phyloP scores from a whole-genome alignment of 1,140 invertebrate genomes.

The Aphis gossypii region DNA sequence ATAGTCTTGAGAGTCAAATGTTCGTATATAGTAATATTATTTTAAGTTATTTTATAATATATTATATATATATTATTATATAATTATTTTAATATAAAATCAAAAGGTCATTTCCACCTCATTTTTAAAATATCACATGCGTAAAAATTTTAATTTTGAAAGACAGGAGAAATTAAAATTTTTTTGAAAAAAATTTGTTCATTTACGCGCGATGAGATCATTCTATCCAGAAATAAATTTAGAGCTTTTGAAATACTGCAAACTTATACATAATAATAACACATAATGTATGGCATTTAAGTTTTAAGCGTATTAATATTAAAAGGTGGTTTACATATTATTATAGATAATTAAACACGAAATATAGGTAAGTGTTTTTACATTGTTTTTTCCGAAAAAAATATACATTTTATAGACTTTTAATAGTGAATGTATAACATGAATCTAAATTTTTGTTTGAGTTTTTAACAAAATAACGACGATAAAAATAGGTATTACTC shows the following conservation, averaged over 20 bases:
- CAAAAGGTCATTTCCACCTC: slow-evolving; percentile 46
- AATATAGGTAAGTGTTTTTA: slow-evolving; percentile 33
- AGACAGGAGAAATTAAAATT: slow-evolving; percentile 37
- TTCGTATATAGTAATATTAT: slow-evolving; percentile 53
- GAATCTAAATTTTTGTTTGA: slow-evolving; percentile 51
- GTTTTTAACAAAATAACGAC: slow-evolving; percentile 54
- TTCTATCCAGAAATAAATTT: slow-evolving; percentile 57
- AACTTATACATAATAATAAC: slow-evolving; percentile 56
- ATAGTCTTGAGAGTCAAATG: slow-evolving; percentile 53
- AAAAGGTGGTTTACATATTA: slow-evolving; percentile 12
- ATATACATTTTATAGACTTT: slow-evolving; percentile 43
- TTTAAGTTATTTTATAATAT: slow-evolving; percentile 36
- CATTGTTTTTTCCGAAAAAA: slow-evolving; percentile 37
- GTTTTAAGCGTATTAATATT: slow-evolving; percentile 36
- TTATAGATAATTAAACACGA: neutral
- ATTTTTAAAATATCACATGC: slow-evolving; percentile 57
- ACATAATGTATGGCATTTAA: slow-evolving; percentile 44
- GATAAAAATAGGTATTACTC: slow-evolving; percentile 49
- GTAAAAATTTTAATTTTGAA: slow-evolving; percentile 50
- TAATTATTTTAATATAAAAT: slow-evolving; percentile 45
- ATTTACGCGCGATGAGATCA: slow-evolving; percentile 57
- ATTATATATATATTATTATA: neutral
- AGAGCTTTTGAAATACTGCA: slow-evolving; percentile 56
- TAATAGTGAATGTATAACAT: slow-evolving; percentile 53
- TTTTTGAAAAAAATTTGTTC: slow-evolving; percentile 50